Base-by-base conservation (phyloP, 1,140 invertebrate genomes). In the Aphidius gifuensis region DNA sequence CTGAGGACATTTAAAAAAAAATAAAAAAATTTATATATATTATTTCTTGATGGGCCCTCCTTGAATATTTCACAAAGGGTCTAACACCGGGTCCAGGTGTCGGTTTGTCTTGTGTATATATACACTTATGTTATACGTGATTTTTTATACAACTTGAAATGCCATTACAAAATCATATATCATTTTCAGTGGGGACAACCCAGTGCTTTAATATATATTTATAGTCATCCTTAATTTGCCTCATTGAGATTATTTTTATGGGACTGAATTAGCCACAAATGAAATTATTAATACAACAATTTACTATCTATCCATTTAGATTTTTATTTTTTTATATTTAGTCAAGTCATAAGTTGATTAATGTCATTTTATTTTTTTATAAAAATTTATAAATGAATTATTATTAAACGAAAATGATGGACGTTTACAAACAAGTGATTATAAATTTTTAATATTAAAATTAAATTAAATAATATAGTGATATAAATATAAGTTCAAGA, bases 121-220 rank as follows among this genome's bases (percentile, higher is more conserved):
- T n/a, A 16, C 16, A 16, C 16, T 16, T 16, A 16, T 16, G 16
- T 16, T 16, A 38, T 42, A 40, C 9, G 53, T 11, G 7, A 44
- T 32, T 32, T 32, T 32, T 32, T 32, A 32, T 32, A 32, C 2
- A 32, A 32, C 23, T 32, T 32, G 23, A 32, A 32, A 32, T 32
- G 40, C 53, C 53, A 77, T 76, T 77, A 77, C 69, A 71, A 60
- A 73, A 72, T 72, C 68, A 66, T 77, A 77, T 75, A 76, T 77
- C 74, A 77, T 66, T 76, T 71, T 69, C 64, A 68, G 68, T 58
- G 66, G 62, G 63, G 66, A 69, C 68, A 65, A 68, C 16, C 65
- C 23, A 32, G 23, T 60, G 69, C 61, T 70, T 65, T 71, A 69
- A 67, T 74, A 66, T 76, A 68, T 69, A 68, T 69, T 69, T 66